A percentile compares a stretch with the other conserved stretches of the same genome.
Conservation (phyloP, 2,797 vertebrate genomes). For the Spea hammondii region DNA sequence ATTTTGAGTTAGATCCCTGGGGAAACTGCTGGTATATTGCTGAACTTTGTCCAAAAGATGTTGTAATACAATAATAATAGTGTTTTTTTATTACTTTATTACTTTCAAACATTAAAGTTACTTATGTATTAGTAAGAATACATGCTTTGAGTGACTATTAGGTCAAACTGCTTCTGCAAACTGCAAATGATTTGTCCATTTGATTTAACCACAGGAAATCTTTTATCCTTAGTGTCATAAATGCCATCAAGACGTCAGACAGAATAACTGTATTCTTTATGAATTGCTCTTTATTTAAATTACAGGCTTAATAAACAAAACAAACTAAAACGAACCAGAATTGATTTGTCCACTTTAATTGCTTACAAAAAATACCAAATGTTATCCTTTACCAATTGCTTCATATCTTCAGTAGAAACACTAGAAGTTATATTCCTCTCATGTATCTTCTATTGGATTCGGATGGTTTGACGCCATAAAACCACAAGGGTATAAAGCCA, state of each 20-base stretch:
- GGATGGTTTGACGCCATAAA: conserved; percentile 1
- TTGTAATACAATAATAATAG: too few relatives aligned
- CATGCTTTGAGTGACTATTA: background rate
- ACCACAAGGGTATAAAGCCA: background rate
- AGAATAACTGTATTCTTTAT: conserved; percentile 17
- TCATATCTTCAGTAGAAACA: conserved; percentile 24
- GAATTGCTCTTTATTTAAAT: conserved; percentile 37
- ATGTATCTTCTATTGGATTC: conserved; percentile 10
- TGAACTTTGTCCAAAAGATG: too few relatives aligned
- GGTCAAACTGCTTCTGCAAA: background rate
- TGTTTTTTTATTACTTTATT: too few relatives aligned
- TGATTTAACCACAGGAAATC: conserved; percentile 15
- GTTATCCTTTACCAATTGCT: conserved; percentile 21
- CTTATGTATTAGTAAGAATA: too few relatives aligned
- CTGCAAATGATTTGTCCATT: background rate
- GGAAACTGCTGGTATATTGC: too few relatives aligned
- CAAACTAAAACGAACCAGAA: conserved; percentile 22
- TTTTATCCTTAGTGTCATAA: conserved; percentile 18
- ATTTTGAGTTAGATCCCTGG: too few relatives aligned
- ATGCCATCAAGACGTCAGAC: conserved; percentile 14
- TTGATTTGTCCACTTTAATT: conserved; percentile 43
- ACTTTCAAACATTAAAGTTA: background rate
- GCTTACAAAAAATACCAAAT: conserved; percentile 29
- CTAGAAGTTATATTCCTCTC: conserved; percentile 15
- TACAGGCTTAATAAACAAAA: conserved; percentile 30